Percentiles rank a stretch among this genome's conserved stretches.
These are phyloP conservation scores for Chascanopsetta lugubris DNA, from an alignment of 2,113 vertebrate genomes.

Conservation along the genomic window DNA sequence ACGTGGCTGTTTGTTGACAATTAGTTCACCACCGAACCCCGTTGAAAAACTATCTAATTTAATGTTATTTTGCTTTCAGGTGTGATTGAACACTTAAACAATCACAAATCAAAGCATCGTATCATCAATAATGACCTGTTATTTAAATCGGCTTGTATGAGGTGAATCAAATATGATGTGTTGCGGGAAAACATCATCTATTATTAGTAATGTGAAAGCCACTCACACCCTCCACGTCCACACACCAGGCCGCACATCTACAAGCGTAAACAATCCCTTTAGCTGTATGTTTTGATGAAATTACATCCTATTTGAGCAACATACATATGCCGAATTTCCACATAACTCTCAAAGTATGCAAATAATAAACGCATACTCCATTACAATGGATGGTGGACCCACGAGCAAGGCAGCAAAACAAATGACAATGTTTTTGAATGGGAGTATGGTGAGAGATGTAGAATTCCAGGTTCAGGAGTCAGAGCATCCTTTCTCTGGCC, in stretches of 20 bases:
- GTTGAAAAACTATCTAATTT: neutral
- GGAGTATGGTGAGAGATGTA: neutral
- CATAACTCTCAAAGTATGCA: neutral
- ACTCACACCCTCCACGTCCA: neutral
- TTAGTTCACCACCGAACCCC: conserved; percentile 13
- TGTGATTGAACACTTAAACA: rapidly evolving
- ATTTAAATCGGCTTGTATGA: neutral
- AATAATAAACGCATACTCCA: rapidly evolving
- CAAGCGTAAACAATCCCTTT: neutral
- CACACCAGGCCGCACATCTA: neutral
- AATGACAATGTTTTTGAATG: neutral
- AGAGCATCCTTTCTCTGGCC: neutral
- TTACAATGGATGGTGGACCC: rapidly evolving
- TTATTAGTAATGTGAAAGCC: too few species aligned
- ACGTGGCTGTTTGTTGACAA: conserved; percentile 71
- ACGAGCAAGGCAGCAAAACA: neutral
- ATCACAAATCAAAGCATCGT: rapidly evolving
- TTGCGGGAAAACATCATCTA: rapidly evolving
- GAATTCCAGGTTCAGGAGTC: neutral
- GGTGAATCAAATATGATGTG: rapidly evolving
- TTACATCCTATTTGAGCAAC: rapidly evolving
- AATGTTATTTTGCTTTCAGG: rapidly evolving
- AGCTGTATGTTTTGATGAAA: neutral
- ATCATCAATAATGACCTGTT: rapidly evolving
- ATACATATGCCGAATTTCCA: neutral